A percentile compares a stretch with the other conserved stretches of the same genome.
Conservation (phyloP, 1,140 invertebrate species). For the Micrasema minimum region DNA sequence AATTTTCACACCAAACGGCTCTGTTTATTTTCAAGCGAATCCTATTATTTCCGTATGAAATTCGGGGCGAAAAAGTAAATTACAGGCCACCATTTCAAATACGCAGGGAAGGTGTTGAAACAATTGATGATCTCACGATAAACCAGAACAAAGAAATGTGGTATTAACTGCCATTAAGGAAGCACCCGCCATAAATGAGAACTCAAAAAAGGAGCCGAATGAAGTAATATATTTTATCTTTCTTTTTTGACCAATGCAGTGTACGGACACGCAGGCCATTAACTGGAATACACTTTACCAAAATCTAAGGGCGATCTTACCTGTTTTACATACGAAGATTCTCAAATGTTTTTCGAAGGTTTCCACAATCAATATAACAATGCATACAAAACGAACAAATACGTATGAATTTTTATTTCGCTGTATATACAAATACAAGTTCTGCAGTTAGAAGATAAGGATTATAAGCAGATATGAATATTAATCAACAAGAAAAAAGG, state of each 20-base stretch:
- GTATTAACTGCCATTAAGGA: slow-evolving; percentile 23
- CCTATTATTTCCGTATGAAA: no score
- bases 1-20: no score
- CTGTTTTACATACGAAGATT: slow-evolving; percentile 18
- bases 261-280: slow-evolving; percentile 9
- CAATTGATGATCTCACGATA: slow-evolving; percentile 22
- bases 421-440: no score
- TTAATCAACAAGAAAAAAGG: no score
- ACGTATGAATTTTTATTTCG: no score
- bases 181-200: slow-evolving; percentile 4
- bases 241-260: background rate
- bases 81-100: slow-evolving; percentile 20
- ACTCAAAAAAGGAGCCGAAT: slow-evolving; percentile 5
- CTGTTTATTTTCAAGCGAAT: no score
- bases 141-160: slow-evolving; percentile 5
- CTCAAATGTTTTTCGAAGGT: background rate
- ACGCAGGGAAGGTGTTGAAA: slow-evolving; percentile 24
- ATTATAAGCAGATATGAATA: no score
- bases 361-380: background rate
- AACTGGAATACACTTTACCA: slow-evolving; percentile 1
- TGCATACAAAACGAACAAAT: no score
- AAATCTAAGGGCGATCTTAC: slow-evolving; percentile 2
- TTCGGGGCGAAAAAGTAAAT: no score
- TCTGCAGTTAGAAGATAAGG: no score
- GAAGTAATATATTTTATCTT: slow-evolving; percentile 9